Conservation (phyloP, 1,140 invertebrate genomes). For the Macrotrachela quadricornifera region DNA sequence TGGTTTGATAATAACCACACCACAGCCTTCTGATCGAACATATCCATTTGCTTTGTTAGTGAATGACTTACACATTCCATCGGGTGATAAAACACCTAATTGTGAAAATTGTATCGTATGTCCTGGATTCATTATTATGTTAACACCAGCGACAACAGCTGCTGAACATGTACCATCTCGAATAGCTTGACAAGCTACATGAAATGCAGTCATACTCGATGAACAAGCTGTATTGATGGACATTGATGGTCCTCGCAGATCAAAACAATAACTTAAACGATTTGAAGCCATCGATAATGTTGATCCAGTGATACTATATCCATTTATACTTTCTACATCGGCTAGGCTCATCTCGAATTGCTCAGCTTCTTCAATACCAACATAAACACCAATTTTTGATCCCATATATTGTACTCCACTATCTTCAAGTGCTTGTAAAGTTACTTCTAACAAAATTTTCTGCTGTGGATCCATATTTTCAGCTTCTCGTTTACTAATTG, state of each 20-base stretch:
- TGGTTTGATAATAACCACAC: constrained; percentile 14
- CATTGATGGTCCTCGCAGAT: constrained; percentile 9
- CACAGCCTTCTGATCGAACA: constrained; percentile 16
- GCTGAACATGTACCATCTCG: constrained; percentile 12
- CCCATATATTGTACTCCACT: background rate
- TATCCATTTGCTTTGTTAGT: constrained; percentile 14
- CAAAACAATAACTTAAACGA: constrained; percentile 14
- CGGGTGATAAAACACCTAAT: constrained; percentile 15
- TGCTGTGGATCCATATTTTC: background rate
- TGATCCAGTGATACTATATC: constrained; percentile 9
- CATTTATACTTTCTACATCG: background rate
- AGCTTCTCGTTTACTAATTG: background rate
- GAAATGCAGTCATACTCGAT: background rate
- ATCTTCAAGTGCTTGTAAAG: background rate
- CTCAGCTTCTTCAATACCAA: background rate
- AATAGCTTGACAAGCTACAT: background rate
- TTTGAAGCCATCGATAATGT: constrained; percentile 10
- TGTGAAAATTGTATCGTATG: constrained; percentile 14
- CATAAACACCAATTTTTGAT: background rate
- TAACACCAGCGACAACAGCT: constrained; percentile 17
- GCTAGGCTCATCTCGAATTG: too few relatives aligned
- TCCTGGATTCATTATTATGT: constrained; percentile 13
- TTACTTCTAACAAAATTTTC: background rate
- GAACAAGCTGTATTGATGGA: background rate
- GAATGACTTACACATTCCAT: constrained; percentile 15